These are phyloP conservation scores for Blastobasis lacticolella DNA, from an alignment of 2,888 invertebrate genomes.

Conservation along the genomic window DNA sequence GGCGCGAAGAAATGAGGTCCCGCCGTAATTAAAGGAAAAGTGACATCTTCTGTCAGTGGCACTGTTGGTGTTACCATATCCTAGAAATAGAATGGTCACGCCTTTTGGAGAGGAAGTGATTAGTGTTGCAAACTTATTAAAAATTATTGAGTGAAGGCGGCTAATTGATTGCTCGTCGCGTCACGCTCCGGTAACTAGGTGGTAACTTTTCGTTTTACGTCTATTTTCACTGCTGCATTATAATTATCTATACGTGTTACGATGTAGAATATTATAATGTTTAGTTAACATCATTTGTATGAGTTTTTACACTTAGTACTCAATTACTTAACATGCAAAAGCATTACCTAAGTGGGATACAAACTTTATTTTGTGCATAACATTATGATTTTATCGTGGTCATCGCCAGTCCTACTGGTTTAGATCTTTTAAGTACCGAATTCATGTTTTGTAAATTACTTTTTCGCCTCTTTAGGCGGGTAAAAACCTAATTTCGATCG, in stretches of 20 bases:
- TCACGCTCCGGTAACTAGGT: conserved; percentile 27
- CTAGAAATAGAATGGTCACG: conserved; percentile 69
- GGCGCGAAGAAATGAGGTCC: conserved; percentile 72
- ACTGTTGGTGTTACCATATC: conserved; percentile 33
- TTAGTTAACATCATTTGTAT: no score
- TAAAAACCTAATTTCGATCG: conserved; percentile 13
- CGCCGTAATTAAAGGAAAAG: conserved; percentile 68
- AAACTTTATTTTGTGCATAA: no score
- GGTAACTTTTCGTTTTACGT: conserved; percentile 22
- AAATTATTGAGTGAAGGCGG: conserved; percentile 71
- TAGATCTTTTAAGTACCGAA: no score
- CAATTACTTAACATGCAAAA: no score
- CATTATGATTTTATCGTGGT: no score
- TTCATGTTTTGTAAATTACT: no score
- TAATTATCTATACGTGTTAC: neutral
- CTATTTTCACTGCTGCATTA: conserved; percentile 19
- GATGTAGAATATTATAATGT: no score
- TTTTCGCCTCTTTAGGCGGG: neutral
- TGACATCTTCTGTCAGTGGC: conserved; percentile 71
- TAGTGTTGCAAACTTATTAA: conserved; percentile 69
- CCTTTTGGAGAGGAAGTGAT: conserved; percentile 68
- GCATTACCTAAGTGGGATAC: no score
- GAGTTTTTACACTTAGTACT: no score
- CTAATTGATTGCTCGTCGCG: conserved; percentile 59
- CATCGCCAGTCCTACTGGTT: no score